Percentiles rank a stretch among this genome's conserved stretches.
These are phyloP conservation scores for Morpho deidamia DNA, from an alignment of 2,888 invertebrate genomes.

Conservation along the genomic window DNA sequence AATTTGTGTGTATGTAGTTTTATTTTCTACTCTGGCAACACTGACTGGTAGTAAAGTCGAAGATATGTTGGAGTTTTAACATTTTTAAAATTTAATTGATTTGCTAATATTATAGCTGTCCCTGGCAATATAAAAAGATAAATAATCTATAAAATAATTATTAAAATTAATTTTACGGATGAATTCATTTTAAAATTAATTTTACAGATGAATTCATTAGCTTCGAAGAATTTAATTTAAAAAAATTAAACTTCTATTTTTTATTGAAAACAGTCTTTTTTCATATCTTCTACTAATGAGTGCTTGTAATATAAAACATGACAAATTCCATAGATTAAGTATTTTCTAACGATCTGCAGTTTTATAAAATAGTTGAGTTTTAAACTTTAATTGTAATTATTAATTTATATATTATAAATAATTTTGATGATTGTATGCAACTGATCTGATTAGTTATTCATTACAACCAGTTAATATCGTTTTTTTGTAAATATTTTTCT, in stretches of 20 bases:
- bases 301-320: slow-evolving; percentile 14
- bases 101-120: no score
- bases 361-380: slow-evolving; percentile 12
- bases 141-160: no score
- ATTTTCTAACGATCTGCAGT: slow-evolving; percentile 13
- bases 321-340: slow-evolving; percentile 18
- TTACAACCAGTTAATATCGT: slow-evolving; percentile 12
- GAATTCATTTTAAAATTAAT: no score
- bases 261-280: no score
- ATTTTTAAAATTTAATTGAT: no score
- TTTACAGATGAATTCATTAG: no score
- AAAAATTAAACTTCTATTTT: no score
- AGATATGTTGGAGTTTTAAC: no score
- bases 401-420: slow-evolving; percentile 2
- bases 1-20: background rate
- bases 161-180: no score
- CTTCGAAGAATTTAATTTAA: no score
- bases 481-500: slow-evolving; percentile 35
- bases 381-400: slow-evolving; percentile 10
- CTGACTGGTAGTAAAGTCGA: background rate
- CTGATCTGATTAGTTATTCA: slow-evolving; percentile 25
- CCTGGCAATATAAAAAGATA: no score
- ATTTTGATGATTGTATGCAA: slow-evolving; percentile 15
- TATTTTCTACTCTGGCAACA: background rate
- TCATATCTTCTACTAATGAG: background rate